Evolutionary conservation across 2,797 vertebrate genomes (phyloP).

Genomic region (Discoglossus pictus): DNA sequence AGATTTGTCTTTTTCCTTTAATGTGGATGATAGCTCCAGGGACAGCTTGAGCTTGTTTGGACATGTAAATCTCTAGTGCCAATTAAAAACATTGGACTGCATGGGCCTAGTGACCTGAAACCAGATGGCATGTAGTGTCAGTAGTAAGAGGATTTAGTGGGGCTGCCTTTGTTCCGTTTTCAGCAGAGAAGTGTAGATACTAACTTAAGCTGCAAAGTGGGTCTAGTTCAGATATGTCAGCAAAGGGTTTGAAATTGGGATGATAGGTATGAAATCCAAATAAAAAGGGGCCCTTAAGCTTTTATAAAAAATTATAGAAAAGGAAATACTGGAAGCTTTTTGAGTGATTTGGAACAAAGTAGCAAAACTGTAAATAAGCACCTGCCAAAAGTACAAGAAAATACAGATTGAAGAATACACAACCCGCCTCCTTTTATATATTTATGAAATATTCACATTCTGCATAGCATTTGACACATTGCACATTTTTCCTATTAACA

Average conservation of each 20-base stretch:
- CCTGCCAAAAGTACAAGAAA: no score
- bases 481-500: no score
- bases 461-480: no score
- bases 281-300: neutral
- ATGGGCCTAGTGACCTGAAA: conserved; percentile 36
- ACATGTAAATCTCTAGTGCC: conserved; percentile 41
- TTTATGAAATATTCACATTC: no score
- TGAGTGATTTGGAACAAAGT: no score
- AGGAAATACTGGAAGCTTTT: no score
- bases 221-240: conserved; percentile 4
- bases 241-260: conserved; percentile 1
- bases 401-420: no score
- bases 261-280: neutral
- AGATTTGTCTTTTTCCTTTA: neutral
- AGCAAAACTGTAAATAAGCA: no score
- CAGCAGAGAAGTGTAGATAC: conserved; percentile 5
- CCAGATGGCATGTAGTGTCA: conserved; percentile 41
- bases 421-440: no score
- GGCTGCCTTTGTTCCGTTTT: conserved; percentile 22
- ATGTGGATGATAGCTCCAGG: conserved; percentile 15
- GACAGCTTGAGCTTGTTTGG: conserved; percentile 24
- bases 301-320: no score
- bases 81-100: conserved; percentile 35
- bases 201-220: conserved; percentile 10
- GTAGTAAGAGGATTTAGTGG: conserved; percentile 29